These are phyloP conservation scores for Prosopocoilus inquinatus DNA, from an alignment of 2,888 invertebrate species.

Conservation along the genomic window DNA sequence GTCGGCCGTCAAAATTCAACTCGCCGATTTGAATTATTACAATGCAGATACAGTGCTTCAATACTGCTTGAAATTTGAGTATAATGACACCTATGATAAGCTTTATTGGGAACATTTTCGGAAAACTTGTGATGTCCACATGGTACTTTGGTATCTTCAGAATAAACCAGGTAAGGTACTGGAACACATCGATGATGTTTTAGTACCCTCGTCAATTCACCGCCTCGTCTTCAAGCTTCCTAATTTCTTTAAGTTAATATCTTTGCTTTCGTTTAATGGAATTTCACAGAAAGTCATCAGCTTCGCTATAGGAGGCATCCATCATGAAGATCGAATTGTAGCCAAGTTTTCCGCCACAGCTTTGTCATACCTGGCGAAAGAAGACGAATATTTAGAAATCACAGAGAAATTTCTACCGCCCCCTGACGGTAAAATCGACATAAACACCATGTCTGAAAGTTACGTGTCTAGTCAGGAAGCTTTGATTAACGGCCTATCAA, in stretches of 20 bases:
- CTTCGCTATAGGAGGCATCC: background rate
- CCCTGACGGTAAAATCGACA: too few species aligned
- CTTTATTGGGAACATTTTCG: background rate
- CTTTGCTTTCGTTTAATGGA: background rate
- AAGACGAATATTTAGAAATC: background rate
- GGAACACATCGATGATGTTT: background rate
- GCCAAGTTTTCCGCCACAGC: background rate
- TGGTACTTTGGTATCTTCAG: background rate
- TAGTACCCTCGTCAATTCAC: background rate
- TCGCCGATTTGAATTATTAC: background rate
- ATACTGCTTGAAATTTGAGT: background rate
- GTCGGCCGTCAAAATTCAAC: background rate
- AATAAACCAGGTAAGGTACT: background rate
- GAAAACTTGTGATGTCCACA: background rate
- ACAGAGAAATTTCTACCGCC: too few species aligned
- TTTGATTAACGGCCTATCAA: too few species aligned
- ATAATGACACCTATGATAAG: background rate
- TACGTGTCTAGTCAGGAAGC: too few species aligned
- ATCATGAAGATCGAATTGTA: background rate
- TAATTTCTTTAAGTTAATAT: background rate
- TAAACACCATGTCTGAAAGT: too few species aligned
- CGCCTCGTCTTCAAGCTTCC: background rate
- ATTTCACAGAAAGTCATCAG: background rate
- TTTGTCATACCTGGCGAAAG: background rate
- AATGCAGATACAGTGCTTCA: background rate